Evolutionary conservation across 2,113 vertebrate genomes (phyloP).

Genomic region (Pampusana beccarii): DNA sequence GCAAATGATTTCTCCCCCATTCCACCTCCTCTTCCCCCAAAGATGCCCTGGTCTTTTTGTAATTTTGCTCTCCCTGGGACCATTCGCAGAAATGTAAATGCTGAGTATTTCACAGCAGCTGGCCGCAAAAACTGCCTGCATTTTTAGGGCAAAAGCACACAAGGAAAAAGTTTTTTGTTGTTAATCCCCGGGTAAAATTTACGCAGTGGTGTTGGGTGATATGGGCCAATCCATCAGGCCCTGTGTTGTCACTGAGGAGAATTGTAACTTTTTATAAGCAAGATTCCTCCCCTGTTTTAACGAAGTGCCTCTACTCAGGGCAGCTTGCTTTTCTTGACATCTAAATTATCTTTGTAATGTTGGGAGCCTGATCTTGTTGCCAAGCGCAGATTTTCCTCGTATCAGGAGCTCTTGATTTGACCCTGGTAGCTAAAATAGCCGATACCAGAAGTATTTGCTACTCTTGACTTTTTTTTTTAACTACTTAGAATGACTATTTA

Average conservation of each 20-base stretch:
- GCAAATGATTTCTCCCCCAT: background rate
- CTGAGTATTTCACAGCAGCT: background rate
- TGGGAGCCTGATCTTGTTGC: background rate
- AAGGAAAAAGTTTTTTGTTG: background rate
- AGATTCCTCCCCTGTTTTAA: background rate
- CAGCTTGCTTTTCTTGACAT: background rate
- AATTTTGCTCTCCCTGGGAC: background rate
- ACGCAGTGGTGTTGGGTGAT: too few species aligned
- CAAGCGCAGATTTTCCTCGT: background rate
- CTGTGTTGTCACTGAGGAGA: background rate
- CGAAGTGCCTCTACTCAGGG: background rate
- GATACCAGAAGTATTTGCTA: background rate
- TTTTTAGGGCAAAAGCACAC: background rate
- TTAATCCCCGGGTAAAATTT: background rate
- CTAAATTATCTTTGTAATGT: background rate
- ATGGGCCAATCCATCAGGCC: too few species aligned
- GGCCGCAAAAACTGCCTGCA: accelerated
- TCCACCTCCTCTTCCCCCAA: background rate
- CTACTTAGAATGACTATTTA: background rate
- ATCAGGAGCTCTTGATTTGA: background rate
- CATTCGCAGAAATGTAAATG: background rate
- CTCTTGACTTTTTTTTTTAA: background rate
- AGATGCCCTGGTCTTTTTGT: background rate
- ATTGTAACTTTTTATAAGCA: background rate
- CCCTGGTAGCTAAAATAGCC: background rate